Evolutionary conservation across 2,113 vertebrate genomes (phyloP), one percentile per base, ranked within the genome.

Genomic region (Pheucticus melanocephalus): DNA sequence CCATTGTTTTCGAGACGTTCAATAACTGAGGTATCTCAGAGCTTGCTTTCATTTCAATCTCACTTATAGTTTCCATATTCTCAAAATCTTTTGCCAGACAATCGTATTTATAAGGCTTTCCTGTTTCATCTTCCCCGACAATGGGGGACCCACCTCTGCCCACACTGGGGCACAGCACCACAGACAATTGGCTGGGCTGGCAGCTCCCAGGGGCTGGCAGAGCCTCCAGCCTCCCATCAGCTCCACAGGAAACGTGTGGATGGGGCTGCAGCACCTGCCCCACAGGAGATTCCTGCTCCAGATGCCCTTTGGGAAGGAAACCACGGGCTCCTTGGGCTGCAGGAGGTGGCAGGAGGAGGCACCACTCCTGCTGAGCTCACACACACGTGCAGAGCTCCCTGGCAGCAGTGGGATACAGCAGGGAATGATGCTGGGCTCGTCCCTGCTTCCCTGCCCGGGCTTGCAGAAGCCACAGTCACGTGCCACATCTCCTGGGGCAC

Each of bases 151-250:
- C n/a, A 6, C 16, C n/a, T n/a, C 59, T 50, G 28, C 28, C 45
- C 53, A 18, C 12, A 2, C 28, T 45, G 57, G 24, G 53, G 51
- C 87, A 73, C 21, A 33, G 28, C 20, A 20, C 9, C 4, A 1
- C 1, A 1, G 33, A 72, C 2, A 12, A 35, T 1, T 33, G 31
- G 37, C 9, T 5, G 8, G 56, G n/a, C 9, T 5, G 8, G 61
- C 56, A 69, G 54, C 47, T 54, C 9, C 40, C 47, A 30, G 61
- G 40, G 8, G 60, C 31, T 28, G 60, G 53, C 60, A 73, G 2
- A 72, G 54, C 69, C 27, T 48, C 60, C 59, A 28, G 42, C 56
- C 70, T 59, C 35, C 0, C 0, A 19, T 1, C 0, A 0, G 31
- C 59, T 57, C 21, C 0, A 5, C 28, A 7, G 51, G 15, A 27